Base-by-base conservation (phyloP, 2,797 vertebrate genomes). In the Rhynchonycteris naso region DNA sequence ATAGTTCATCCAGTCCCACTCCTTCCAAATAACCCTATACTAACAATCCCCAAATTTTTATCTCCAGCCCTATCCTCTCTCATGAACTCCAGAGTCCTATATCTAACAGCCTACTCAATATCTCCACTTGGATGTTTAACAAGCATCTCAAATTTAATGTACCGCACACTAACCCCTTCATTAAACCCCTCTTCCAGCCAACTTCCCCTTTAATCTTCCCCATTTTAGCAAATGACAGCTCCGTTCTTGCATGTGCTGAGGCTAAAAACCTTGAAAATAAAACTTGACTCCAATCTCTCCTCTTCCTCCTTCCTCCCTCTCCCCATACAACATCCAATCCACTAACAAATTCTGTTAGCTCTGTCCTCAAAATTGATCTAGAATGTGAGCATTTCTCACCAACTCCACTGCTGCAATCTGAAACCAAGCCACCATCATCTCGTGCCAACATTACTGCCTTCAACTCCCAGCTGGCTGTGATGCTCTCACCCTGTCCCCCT, bases 191-290 rank as follows among this genome's bases (percentile, higher is more conserved):
- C 68, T 81, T 50, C 66, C 22, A 30, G 38, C 19, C 56, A 30
- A 68, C 56, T 78, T 76, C 86, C 58, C 30, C 59, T 85, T 26
- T 24, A 85, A 11, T 58, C 58, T 81, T 56, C n/a, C 54, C 75
- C 56, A 66, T 80, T 76, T 81, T 26, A 35, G 66, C 88, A 81
- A 89, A 80, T 47, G 43, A 65, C 54, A 81, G 52, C 33, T 86
- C 75, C 61, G 89, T 65, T 65, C 85, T 54, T 30, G 3, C n/a
- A 63, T 2, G 22, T 58, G 47, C 47, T 81, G 12, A 59, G 7
- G 12, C n/a, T 88, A 43, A 93, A 85, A 63, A 58, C 35, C 54
- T 81, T 85, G 26, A 75, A 85, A 76, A 63, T 38, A 87, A 88
- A 50, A 38, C 50, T 71, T 66, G 58, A 78, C 43, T 84, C 38